Evolutionary conservation across 2,888 invertebrate species (phyloP).

Genomic region (Ceraclea dissimilis): DNA sequence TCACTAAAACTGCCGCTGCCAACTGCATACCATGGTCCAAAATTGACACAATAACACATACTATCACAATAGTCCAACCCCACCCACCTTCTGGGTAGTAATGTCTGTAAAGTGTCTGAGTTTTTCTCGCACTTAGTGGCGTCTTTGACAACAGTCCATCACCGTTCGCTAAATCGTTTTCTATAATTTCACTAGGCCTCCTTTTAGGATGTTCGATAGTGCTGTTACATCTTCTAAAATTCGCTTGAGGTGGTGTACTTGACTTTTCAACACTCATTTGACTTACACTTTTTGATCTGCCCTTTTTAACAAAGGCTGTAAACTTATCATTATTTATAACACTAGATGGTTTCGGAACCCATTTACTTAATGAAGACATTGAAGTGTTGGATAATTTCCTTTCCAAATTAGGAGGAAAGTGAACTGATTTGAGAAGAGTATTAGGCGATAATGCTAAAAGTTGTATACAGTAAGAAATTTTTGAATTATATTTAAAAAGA

Average conservation of each 20-base stretch:
- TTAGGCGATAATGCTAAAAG: conserved; percentile 23
- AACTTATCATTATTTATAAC: conserved; percentile 33
- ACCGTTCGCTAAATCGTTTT: conserved; percentile 16
- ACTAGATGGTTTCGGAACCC: conserved; percentile 14
- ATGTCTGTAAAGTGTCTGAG: conserved; percentile 60
- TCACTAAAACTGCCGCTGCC: conserved; percentile 35
- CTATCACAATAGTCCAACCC: conserved; percentile 75
- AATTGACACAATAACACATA: conserved; percentile 64
- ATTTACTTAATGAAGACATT: conserved; percentile 18
- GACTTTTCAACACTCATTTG: conserved; percentile 21
- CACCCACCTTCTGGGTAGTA: conserved; percentile 87
- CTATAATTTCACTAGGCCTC: conserved; percentile 22
- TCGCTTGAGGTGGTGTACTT: conserved; percentile 12
- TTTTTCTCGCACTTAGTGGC: conserved; percentile 50
- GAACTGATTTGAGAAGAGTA: conserved; percentile 21
- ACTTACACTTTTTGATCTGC: conserved; percentile 45
- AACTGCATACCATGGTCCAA: conserved; percentile 70
- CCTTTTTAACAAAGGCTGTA: conserved; percentile 38
- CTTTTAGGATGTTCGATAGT: conserved; percentile 23
- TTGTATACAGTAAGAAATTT: conserved; percentile 25
- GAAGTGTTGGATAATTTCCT: conserved; percentile 18
- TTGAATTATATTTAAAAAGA: conserved; percentile 23
- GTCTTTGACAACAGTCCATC: conserved; percentile 19
- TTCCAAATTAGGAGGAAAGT: conserved; percentile 20
- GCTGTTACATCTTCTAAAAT: conserved; percentile 24